phyloP scores from a whole-genome alignment of 2,113 vertebrate species.

The Aix galericulata region DNA sequence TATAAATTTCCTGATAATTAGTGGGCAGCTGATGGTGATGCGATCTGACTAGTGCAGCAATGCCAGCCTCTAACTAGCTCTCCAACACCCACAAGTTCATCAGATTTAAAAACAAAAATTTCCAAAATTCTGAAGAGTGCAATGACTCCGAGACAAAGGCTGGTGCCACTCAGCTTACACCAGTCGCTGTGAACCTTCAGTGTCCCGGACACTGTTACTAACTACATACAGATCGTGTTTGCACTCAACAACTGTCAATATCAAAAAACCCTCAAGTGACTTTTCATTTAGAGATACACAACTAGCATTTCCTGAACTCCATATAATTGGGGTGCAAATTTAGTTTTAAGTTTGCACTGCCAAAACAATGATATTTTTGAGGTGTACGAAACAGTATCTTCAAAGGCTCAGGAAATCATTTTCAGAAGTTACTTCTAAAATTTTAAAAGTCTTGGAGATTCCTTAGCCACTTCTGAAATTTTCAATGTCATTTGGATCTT shows the following conservation, averaged over 20 bases:
- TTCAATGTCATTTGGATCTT: background rate
- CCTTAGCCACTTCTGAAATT: background rate
- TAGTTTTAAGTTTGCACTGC: background rate
- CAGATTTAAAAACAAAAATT: background rate
- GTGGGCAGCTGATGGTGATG: constrained; percentile 88
- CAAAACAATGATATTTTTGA: background rate
- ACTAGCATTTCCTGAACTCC: background rate
- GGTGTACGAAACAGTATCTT: background rate
- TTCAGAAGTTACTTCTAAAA: background rate
- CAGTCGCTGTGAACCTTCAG: background rate
- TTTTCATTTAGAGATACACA: background rate
- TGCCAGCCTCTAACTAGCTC: constrained; percentile 79
- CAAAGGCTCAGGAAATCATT: background rate
- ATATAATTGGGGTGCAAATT: accelerated
- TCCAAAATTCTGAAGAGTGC: constrained; percentile 16
- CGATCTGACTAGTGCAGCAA: constrained; percentile 82
- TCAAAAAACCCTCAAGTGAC: background rate
- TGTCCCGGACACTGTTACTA: background rate
- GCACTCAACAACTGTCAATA: background rate
- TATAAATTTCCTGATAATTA: constrained; percentile 91
- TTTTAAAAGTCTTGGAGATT: background rate
- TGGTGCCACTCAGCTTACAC: background rate
- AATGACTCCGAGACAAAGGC: constrained; percentile 35
- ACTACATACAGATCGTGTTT: background rate
- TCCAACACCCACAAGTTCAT: constrained; percentile 68